Evolutionary conservation across 1,140 invertebrate genomes (phyloP), one percentile per base, ranked within the genome.

Genomic region (Calliopsis andreniformis): DNA sequence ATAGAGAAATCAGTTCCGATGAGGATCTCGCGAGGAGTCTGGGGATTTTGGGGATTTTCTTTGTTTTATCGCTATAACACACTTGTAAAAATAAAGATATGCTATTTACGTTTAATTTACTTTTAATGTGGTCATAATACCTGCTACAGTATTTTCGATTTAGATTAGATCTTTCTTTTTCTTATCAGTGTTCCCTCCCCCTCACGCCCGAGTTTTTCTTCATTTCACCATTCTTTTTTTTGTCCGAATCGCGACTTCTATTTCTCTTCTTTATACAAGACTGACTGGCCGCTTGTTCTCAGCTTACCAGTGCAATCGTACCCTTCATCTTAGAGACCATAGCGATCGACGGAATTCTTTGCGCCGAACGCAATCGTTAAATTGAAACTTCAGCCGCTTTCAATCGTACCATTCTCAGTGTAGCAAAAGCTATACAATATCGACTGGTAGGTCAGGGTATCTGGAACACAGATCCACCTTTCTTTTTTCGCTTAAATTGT

Each of bases 81-180:
- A 5, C 56, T 79, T 90, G 88, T 91, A 91, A 87, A 59, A 89
- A 87, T 91, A 90, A 89, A 89, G 80, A 84, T 89, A 87, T 85
- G 78, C 79, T 79, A 89, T 35, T 88, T 89, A 89, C 59, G 75
- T 88, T 88, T 89, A 88, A 87, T 87, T 89, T 85, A 89, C 82
- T 86, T 85, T 87, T 89, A 75, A 88, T 83, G 86, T 89, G 86
- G 87, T 91, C 87, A 89, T 88, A 90, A 91, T 91, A 91, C 90
- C 90, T 92, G 86, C 83, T 91, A 87, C 91, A 92, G 91, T 92
- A 92, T 92, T 92, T 39, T 91, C 87, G 86, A 80, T 89, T 89
- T 91, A 92, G 91, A 88, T 39, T 90, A 88, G 86, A 86, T 64
- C 18, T 53, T 7, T 67, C 18, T 47, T n/a, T 20, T 30, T 30